Base-by-base conservation (phyloP, 1,140 invertebrate species). In the Heliconius himera region DNA sequence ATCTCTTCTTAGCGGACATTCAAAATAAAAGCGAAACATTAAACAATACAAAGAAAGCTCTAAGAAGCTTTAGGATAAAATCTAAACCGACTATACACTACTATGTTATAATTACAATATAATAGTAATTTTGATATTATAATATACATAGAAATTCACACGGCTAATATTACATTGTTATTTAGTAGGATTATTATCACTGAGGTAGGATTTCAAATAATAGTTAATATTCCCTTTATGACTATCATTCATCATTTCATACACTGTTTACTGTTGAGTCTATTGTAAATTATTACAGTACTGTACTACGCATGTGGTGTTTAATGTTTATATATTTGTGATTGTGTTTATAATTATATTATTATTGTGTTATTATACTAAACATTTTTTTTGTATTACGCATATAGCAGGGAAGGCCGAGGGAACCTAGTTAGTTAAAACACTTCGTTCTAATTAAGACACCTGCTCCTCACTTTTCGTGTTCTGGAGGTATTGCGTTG, bases 161-260 rank as follows among this genome's bases (percentile, higher is more conserved):
- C 54, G 9, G n/a, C n/a, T 56, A 56, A 56, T 56, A 56, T 56
- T 56, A 56, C 54, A 56, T n/a, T 22, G 54, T 56, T 56, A 56
- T 56, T 56, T 56, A 56, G 54, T 56, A 22, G 54, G 54, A 56
- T 56, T 56, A 56, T 56, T 56, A 56, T 11, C 22, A 56, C 54
- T 22, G 54, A 56, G 54, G 54, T 11, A 56, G 54, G 54, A 56
- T 56, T 56, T 56, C 54, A 56, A 56, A 56, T 56, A 56, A 56
- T 56, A 56, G 54, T 56, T 56, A 56, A 56, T 56, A 56, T 56
- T 56, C 54, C 54, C 54, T 56, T 56, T 56, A 56, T 56, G 54
- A 56, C n/a, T 56, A 56, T 56, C 54, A 56, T 56, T 56, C 54
- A 56, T 56, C 54, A 56, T 56, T 56, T 56, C n/a, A 22, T 22